Evolutionary conservation across 2,797 vertebrate species (phyloP).

Genomic region (Dicrostonyx torquatus): DNA sequence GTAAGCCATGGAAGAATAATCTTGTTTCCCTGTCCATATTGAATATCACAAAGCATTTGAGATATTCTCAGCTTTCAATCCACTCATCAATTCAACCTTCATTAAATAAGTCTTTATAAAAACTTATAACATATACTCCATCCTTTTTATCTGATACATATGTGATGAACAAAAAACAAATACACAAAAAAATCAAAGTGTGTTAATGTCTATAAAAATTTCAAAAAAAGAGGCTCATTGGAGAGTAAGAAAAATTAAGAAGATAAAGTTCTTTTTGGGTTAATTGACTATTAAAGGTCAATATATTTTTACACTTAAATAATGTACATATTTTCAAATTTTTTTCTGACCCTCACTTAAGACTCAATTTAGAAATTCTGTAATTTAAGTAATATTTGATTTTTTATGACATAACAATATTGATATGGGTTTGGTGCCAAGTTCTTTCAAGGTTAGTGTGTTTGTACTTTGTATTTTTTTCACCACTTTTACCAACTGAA

Average conservation of each 20-base stretch:
- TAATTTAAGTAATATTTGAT: not conserved
- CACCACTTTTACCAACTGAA: not conserved
- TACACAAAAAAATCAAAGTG: not conserved
- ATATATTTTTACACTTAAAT: conserved; percentile 2
- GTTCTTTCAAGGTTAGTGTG: not conserved
- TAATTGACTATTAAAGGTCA: not conserved
- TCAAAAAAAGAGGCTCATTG: not conserved
- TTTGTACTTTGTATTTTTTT: not conserved
- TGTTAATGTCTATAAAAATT: conserved; percentile 11
- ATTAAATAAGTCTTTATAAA: not conserved
- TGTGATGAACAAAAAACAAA: not conserved
- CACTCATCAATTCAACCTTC: not conserved
- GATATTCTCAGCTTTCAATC: not conserved
- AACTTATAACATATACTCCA: not conserved
- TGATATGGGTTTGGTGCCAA: not conserved
- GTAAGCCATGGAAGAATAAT: conserved; percentile 16
- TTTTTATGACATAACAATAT: not conserved
- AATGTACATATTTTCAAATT: not conserved
- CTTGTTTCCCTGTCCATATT: not conserved
- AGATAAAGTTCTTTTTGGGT: conserved; percentile 3
- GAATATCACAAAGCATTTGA: conserved; percentile 27
- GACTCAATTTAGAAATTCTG: conserved; percentile 7
- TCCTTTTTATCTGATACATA: not conserved
- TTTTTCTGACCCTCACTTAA: not conserved
- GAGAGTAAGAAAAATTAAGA: not conserved